phyloP scores from a whole-genome alignment of 2,888 invertebrate genomes.

The Dicyrtoma fusca region DNA sequence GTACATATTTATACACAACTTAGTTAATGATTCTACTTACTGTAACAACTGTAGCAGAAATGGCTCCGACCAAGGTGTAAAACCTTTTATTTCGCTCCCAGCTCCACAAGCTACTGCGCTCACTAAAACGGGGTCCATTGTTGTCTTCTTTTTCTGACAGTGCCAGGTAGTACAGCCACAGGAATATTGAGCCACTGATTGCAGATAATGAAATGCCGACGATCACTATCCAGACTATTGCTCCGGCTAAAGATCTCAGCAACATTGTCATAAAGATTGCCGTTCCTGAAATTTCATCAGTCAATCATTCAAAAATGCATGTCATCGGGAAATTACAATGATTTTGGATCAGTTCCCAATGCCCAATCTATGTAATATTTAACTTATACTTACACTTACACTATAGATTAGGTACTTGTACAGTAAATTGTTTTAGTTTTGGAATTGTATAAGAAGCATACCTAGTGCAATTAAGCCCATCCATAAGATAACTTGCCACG shows the following conservation, averaged over 20 bases:
- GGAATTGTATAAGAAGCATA: too few relatives aligned
- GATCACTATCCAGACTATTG: conserved; percentile 69
- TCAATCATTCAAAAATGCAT: too few relatives aligned
- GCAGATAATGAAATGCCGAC: conserved; percentile 63
- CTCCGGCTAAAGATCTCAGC: conserved; percentile 65
- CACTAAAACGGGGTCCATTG: neutral
- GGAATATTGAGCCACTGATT: conserved; percentile 64
- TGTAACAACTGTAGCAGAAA: conserved; percentile 66
- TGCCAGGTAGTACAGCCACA: conserved; percentile 62
- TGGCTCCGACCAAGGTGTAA: conserved; percentile 64
- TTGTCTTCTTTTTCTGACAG: conserved; percentile 7
- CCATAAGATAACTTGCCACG: conserved; percentile 67
- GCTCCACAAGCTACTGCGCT: conserved; percentile 15
- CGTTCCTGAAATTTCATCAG: conserved; percentile 60
- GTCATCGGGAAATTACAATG: too few relatives aligned
- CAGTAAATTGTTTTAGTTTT: too few relatives aligned
- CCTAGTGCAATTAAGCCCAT: conserved; percentile 67
- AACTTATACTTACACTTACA: too few relatives aligned
- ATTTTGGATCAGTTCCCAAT: too few relatives aligned
- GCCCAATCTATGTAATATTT: too few relatives aligned
- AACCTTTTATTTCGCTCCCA: conserved; percentile 38
- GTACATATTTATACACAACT: neutral
- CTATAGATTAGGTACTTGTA: too few relatives aligned
- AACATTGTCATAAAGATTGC: conserved; percentile 65
- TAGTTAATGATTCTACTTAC: conserved; percentile 57